These are phyloP conservation scores for Atherinomorus stipes DNA, from an alignment of 2,113 vertebrate genomes.

Conservation along the genomic window DNA sequence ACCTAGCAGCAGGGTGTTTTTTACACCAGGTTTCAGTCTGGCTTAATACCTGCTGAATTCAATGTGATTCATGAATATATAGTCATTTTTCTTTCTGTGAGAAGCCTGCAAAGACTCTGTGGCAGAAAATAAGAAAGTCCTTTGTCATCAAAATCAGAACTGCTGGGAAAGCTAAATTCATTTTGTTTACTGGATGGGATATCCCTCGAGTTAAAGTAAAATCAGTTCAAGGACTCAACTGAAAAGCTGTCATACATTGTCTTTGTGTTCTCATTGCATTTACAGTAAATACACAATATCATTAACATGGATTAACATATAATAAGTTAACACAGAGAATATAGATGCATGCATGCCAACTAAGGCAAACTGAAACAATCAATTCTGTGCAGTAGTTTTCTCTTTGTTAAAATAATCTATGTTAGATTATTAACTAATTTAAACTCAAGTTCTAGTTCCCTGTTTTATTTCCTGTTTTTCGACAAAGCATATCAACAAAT, in stretches of 20 bases:
- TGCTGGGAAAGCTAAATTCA: conserved; percentile 51
- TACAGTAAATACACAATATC: neutral
- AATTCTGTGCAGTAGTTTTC: neutral
- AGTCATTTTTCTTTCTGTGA: conserved; percentile 77
- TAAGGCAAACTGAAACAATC: neutral
- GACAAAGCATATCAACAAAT: too few species aligned
- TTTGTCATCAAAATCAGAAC: conserved; percentile 83
- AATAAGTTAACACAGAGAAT: too few species aligned
- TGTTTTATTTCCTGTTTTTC: too few species aligned
- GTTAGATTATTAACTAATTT: neutral
- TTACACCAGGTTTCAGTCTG: conserved; percentile 36
- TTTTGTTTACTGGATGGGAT: conserved; percentile 45
- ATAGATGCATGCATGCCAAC: neutral
- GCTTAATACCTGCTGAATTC: conserved; percentile 51
- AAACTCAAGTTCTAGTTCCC: too few species aligned
- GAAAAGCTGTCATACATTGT: conserved; percentile 1
- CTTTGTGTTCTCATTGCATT: neutral
- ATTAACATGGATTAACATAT: too few species aligned
- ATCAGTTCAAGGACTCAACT: conserved; percentile 14
- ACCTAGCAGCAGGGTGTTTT: conserved; percentile 39
- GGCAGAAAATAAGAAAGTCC: conserved; percentile 76
- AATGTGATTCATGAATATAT: conserved; percentile 60
- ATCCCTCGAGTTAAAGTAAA: conserved; percentile 27
- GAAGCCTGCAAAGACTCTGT: conserved; percentile 32
- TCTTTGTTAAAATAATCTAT: neutral